Percentiles rank a stretch among this genome's conserved stretches.
phyloP scores from a whole-genome alignment of 2,888 invertebrate genomes.

The Coremacera marginata region DNA sequence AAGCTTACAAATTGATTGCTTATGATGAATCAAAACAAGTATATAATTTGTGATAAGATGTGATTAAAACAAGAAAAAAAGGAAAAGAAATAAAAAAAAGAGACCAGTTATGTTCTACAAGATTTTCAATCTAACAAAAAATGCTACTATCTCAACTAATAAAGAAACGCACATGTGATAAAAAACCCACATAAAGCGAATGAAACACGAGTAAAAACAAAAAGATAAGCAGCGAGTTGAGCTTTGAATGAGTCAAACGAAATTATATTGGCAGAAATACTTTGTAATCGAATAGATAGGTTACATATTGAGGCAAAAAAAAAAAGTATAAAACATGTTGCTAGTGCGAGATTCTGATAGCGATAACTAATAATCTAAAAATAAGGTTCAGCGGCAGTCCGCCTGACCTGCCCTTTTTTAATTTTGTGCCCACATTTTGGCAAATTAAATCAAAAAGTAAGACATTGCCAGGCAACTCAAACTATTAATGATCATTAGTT shows the following conservation, averaged over 20 bases:
- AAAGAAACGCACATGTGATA: background rate
- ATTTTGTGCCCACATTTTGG: background rate
- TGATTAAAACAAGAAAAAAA: background rate
- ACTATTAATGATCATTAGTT: too few species aligned
- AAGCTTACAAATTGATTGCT: too few species aligned
- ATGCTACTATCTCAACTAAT: too few species aligned
- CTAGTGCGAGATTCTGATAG: background rate
- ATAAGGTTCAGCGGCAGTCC: background rate
- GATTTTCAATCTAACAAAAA: too few species aligned
- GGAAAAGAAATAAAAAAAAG: too few species aligned
- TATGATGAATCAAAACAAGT: too few species aligned
- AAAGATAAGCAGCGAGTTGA: background rate
- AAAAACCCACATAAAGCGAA: background rate
- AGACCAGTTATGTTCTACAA: too few species aligned
- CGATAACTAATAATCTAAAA: constrained; percentile 21
- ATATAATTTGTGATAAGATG: background rate
- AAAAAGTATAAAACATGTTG: background rate
- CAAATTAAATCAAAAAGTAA: too few species aligned
- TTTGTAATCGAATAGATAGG: background rate
- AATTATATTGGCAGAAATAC: background rate
- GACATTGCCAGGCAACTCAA: too few species aligned
- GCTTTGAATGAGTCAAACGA: background rate
- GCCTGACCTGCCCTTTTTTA: background rate
- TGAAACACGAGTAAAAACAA: background rate
- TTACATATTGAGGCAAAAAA: background rate